Evolutionary conservation across 2,888 invertebrate species (phyloP).

Genomic region (Boloria euphrosyne): DNA sequence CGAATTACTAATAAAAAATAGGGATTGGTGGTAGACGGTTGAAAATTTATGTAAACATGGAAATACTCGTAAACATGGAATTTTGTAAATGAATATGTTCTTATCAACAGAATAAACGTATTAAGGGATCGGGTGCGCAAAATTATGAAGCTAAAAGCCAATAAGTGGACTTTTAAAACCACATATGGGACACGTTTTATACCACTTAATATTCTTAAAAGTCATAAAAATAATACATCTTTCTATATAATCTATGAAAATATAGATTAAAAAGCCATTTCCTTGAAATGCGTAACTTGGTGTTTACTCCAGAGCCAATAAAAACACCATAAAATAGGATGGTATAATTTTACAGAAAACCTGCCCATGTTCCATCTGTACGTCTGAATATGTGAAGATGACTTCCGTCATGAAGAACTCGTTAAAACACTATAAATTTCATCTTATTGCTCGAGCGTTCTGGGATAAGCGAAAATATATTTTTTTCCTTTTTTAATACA

Average conservation of each 20-base stretch:
- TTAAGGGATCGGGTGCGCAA: too few relatives aligned
- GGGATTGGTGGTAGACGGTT: too few relatives aligned
- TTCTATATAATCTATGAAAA: neutral
- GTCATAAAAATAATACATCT: neutral
- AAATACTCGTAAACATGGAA: too few relatives aligned
- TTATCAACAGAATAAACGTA: too few relatives aligned
- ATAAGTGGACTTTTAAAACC: too few relatives aligned
- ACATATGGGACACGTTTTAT: neutral
- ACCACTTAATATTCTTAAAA: neutral
- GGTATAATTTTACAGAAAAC: neutral
- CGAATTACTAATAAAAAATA: too few relatives aligned
- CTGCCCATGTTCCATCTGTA: neutral
- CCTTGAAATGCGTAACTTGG: slow-evolving; percentile 7
- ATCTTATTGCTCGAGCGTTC: too few relatives aligned
- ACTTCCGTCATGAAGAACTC: neutral
- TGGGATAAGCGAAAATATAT: too few relatives aligned
- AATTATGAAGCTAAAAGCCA: too few relatives aligned
- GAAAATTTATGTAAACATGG: too few relatives aligned
- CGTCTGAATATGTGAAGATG: neutral
- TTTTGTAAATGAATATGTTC: too few relatives aligned
- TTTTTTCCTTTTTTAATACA: too few relatives aligned
- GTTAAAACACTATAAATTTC: neutral
- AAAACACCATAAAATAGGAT: slow-evolving; percentile 18
- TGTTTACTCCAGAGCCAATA: slow-evolving; percentile 5
- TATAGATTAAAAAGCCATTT: neutral